These are phyloP conservation scores for Platycheirus rosarum DNA, from an alignment of 2,888 invertebrate genomes.

Conservation along the genomic window DNA sequence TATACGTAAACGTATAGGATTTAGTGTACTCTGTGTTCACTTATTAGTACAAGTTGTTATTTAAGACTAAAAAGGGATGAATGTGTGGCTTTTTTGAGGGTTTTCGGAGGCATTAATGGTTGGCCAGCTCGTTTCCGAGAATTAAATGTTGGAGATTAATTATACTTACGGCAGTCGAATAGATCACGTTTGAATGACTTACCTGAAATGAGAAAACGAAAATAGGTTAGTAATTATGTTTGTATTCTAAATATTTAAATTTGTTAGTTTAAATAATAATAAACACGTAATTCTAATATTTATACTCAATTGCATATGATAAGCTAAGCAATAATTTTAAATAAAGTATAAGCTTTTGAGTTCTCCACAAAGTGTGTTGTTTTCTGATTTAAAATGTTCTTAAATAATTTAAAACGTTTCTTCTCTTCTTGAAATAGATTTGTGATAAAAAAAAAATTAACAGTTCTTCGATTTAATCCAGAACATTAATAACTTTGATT, in stretches of 20 bases:
- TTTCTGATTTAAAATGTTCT: no score
- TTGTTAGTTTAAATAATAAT: no score
- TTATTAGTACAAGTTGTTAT: neutral
- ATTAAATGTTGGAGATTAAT: constrained; percentile 1
- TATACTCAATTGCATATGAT: no score
- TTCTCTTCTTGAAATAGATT: no score
- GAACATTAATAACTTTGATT: constrained; percentile 53
- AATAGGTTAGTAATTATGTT: neutral
- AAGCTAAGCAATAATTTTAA: no score
- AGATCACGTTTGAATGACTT: constrained; percentile 26
- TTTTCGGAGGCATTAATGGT: neutral
- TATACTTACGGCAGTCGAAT: constrained; percentile 33
- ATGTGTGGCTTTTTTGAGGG: constrained; percentile 18
- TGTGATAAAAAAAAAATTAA: no score
- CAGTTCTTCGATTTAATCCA: neutral
- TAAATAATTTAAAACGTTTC: no score
- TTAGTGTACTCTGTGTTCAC: neutral
- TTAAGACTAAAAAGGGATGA: neutral
- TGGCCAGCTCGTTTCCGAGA: constrained; percentile 1
- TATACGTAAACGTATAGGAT: neutral
- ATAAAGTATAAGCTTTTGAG: no score
- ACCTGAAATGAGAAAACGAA: constrained; percentile 43
- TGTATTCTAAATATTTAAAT: neutral
- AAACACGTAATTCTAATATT: no score
- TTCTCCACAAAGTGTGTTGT: no score